Base-by-base conservation (phyloP, 2,797 vertebrate genomes). In the Pseudotriccus pelzelni region DNA sequence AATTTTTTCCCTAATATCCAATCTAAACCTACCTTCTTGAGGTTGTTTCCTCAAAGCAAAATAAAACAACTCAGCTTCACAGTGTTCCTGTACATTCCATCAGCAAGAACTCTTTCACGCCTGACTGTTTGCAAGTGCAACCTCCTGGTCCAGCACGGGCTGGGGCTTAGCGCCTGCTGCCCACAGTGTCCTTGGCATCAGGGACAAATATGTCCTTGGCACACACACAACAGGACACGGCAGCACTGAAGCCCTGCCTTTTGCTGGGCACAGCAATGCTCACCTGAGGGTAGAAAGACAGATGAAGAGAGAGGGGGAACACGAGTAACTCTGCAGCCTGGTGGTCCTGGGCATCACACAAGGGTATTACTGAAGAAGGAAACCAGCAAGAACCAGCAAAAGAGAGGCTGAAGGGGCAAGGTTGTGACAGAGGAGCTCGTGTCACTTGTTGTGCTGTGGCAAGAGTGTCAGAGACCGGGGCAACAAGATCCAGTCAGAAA, bases 171-270 rank as follows among this genome's bases (percentile, higher is more conserved):
- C 30, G 44, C 21, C 14, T 46, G 39, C 44, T 81, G 52, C 27
- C 39, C 23, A 27, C 16, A 5, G 32, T 25, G 14, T 24, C 36
- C 43, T 28, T 1, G 37, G 12, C 27, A 20, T 7, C 1, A 0
- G 17, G 15, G 23, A 15, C 24, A 30, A 56, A 67, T 53, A 18
- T 11, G 22, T 32, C 37, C 49, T 32, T 24, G 37, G 14, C 50
- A 70, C 32, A 22, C 27, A 36, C 0, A 2, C 23, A 44, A 39
- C 22, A 23, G 80, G 17, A 53, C 50, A n/a, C 34, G 15, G 28
- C 1, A 1, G 5, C 2, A 4, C 3, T 47, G 41, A 44, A 78
- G 13, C 30, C 9, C 15, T 78, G 60, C 6, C 32, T 41, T 47
- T 53, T 32, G 8, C 15, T 53, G 43, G 69, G 53, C 27, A 27